phyloP scores from a whole-genome alignment of 2,888 invertebrate species.

The Chromoteleia sp. region DNA sequence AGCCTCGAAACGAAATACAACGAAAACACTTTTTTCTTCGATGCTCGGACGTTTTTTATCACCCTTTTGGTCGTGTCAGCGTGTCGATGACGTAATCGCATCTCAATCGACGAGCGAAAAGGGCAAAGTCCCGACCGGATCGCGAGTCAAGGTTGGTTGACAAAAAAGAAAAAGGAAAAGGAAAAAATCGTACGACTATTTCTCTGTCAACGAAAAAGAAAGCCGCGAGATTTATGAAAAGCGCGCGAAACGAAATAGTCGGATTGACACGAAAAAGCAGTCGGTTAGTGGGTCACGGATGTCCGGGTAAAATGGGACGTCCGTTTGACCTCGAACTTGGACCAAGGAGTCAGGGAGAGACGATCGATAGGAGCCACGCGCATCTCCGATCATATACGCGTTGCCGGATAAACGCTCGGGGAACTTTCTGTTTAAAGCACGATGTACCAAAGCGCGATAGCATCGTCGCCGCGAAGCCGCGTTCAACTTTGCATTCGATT shows the following conservation, averaged over 20 bases:
- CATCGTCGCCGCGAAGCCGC: constrained; percentile 27
- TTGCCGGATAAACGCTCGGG: constrained; percentile 75
- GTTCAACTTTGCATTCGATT: constrained; percentile 33
- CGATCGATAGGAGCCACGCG: constrained; percentile 81
- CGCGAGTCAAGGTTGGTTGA: constrained; percentile 20
- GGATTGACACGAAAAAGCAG: constrained; percentile 20
- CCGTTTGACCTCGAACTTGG: constrained; percentile 81
- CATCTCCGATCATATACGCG: constrained; percentile 76
- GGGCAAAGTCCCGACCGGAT: constrained; percentile 69
- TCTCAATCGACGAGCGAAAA: constrained; percentile 69
- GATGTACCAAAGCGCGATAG: constrained; percentile 52
- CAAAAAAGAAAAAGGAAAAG: too few species aligned
- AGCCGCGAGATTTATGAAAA: neutral
- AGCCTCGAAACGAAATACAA: constrained; percentile 23
- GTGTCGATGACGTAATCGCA: constrained; percentile 71
- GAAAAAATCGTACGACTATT: neutral
- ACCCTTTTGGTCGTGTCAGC: constrained; percentile 50
- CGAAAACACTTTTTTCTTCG: constrained; percentile 19
- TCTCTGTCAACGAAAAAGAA: neutral
- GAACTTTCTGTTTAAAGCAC: constrained; percentile 58
- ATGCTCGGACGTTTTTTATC: constrained; percentile 20
- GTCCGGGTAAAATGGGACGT: constrained; percentile 58
- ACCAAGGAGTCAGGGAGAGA: constrained; percentile 72
- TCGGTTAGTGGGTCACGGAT: constrained; percentile 56
- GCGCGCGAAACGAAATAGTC: neutral